A percentile compares a stretch with the other conserved stretches of the same genome.
Evolutionary conservation across 2,113 vertebrate genomes (phyloP).

Genomic region (Tilapia sparmanii): DNA sequence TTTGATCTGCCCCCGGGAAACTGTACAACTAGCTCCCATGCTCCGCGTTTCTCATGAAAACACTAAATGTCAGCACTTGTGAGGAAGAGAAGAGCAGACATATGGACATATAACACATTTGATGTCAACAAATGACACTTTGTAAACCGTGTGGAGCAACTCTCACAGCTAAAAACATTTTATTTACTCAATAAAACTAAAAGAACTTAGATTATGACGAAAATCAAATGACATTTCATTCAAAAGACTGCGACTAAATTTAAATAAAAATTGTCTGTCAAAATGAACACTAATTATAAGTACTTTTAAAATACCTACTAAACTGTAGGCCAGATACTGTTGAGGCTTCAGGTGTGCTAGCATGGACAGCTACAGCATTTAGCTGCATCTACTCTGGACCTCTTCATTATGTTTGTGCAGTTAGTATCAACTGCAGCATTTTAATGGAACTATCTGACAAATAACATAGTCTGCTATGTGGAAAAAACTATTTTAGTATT

Average conservation of each 20-base stretch:
- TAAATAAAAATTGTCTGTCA: not conserved
- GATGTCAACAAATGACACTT: not conserved
- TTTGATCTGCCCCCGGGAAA: not conserved
- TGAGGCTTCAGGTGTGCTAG: not conserved
- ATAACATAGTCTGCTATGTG: not conserved
- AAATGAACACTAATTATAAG: not conserved
- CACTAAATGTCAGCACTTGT: not conserved
- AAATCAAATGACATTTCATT: not conserved
- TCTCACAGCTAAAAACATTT: not conserved
- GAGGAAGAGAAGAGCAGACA: not conserved
- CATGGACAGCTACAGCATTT: not conserved
- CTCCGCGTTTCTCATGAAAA: not conserved
- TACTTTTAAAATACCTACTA: not conserved
- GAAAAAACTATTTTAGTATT: not conserved
- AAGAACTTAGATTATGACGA: not conserved
- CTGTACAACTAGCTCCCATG: not conserved
- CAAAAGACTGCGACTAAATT: not conserved
- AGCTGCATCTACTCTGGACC: not conserved
- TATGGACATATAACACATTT: not conserved
- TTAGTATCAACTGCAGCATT: not conserved
- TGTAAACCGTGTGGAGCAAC: not conserved
- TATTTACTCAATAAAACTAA: not conserved
- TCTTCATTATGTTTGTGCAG: not conserved
- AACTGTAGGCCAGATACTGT: not conserved
- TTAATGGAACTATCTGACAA: not conserved